Conservation (phyloP, 2,888 invertebrate genomes). For the Netelia virgata region DNA sequence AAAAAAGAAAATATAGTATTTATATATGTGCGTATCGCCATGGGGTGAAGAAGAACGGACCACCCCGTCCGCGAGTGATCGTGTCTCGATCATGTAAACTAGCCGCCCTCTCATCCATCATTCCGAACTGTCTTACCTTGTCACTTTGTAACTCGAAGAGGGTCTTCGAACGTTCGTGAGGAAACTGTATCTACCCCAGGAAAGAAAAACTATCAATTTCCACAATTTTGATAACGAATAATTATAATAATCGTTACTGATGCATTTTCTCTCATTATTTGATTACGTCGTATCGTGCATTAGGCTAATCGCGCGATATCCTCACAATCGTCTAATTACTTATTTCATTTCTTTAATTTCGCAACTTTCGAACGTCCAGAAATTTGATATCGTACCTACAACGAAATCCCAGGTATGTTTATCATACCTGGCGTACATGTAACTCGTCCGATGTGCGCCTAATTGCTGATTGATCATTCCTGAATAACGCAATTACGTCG, state of each 20-base stretch:
- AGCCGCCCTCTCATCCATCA: conserved; percentile 85
- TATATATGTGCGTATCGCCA: conserved; percentile 12
- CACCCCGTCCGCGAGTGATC: conserved; percentile 83
- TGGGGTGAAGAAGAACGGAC: conserved; percentile 75
- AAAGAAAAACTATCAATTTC: conserved; percentile 33
- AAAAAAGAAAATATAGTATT: neutral
- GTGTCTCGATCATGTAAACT: conserved; percentile 84
- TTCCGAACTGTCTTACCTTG: conserved; percentile 80
- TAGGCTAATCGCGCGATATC: too few relatives aligned
- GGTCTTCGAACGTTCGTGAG: conserved; percentile 62
- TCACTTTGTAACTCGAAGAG: conserved; percentile 76
- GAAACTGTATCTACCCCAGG: conserved; percentile 19
- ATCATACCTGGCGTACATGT: conserved; percentile 23
- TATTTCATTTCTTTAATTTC: too few relatives aligned
- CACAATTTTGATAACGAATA: conserved; percentile 5
- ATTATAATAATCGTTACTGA: neutral
- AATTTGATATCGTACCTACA: neutral
- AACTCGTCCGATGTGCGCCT: conserved; percentile 72
- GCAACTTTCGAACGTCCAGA: too few relatives aligned
- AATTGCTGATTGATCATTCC: conserved; percentile 82
- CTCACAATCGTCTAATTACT: too few relatives aligned
- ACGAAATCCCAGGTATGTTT: neutral
- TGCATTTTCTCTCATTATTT: neutral
- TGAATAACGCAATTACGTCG: conserved; percentile 82
- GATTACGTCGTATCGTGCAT: too few relatives aligned